phyloP scores from a whole-genome alignment of 2,113 vertebrate species.

The Sprattus sprattus region DNA sequence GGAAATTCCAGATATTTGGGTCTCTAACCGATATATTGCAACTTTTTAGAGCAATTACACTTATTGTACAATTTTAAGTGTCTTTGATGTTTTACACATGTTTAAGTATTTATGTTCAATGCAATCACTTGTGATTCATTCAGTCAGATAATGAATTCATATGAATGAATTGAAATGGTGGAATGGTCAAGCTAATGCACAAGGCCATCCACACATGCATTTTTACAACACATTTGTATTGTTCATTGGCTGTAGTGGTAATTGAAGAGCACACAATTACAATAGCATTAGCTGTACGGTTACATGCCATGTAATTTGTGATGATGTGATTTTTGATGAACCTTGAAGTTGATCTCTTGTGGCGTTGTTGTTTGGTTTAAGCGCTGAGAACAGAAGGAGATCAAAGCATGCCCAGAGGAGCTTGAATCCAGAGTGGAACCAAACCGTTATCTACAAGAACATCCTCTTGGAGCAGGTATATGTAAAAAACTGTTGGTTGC shows the following conservation, averaged over 20 bases:
- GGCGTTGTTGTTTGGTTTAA: conserved; percentile 64
- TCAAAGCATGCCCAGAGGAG: conserved; percentile 93
- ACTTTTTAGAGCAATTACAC: too few species aligned
- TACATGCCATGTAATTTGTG: not conserved
- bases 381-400: conserved; percentile 93
- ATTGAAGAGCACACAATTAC: not conserved
- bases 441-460: conserved; percentile 99
- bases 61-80: too few species aligned
- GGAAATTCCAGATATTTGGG: too few species aligned
- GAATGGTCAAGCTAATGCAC: too few species aligned
- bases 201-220: too few species aligned
- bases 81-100: too few species aligned
- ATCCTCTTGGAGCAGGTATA: conserved; percentile 93
- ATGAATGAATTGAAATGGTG: too few species aligned
- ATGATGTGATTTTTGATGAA: not conserved
- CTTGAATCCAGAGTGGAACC: conserved; percentile 98
- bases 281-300: not conserved
- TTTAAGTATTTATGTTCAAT: too few species aligned
- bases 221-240: not conserved
- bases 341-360: conserved; percentile 40
- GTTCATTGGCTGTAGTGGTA: not conserved
- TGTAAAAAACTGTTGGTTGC: not conserved
- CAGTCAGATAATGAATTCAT: too few species aligned
- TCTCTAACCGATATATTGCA: too few species aligned
- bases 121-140: too few species aligned